Base-by-base conservation (phyloP, 2,888 invertebrate genomes). In the Oligia latruncula region DNA sequence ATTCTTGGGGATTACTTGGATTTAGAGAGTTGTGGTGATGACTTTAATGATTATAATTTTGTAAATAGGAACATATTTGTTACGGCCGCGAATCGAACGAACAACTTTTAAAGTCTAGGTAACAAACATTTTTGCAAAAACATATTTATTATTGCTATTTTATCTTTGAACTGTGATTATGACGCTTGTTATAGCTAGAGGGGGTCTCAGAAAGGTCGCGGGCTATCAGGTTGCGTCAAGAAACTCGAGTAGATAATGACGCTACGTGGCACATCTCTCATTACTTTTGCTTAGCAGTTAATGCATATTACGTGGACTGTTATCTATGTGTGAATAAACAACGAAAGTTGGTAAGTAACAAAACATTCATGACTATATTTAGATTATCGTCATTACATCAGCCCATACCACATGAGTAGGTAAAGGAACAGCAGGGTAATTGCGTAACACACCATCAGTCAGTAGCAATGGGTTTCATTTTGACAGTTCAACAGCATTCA, bases 171-270 rank as follows among this genome's bases (percentile, higher is more conserved):
- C 70, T 66, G 60, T 55, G 65, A 71, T 71, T 74, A n/a, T 85
- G 82, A 88, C 81, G 82, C 67, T 74, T 55, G 76, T 73, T 70
- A 55, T 77, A 83, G n/a, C 74, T 80, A 78, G 72, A 75, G 82
- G 86, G 85, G 89, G 84, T 82, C 78, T 86, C 58, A 8, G 58
- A 86, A 77, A 87, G 90, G 90, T 90, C 90, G 81, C 2, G 15
- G 83, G 89, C 71, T 90, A 92, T 92, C 92, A 68, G 40, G 84
- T 89, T 91, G 90, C 90, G 91, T 91, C 90, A 91, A 88, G 88
- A 82, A 84, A 85, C 81, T 82, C 80, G 87, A 88, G 77, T 23
- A 72, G 70, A 73, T 74, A 29, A 78, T 72, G 58, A 52, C 20
- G 64, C 46, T 82, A 79, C 83, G 52, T 78, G 80, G 66, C 70